Evolutionary conservation across 2,113 vertebrate species (phyloP).

Genomic region (Gambusia holbrooki): DNA sequence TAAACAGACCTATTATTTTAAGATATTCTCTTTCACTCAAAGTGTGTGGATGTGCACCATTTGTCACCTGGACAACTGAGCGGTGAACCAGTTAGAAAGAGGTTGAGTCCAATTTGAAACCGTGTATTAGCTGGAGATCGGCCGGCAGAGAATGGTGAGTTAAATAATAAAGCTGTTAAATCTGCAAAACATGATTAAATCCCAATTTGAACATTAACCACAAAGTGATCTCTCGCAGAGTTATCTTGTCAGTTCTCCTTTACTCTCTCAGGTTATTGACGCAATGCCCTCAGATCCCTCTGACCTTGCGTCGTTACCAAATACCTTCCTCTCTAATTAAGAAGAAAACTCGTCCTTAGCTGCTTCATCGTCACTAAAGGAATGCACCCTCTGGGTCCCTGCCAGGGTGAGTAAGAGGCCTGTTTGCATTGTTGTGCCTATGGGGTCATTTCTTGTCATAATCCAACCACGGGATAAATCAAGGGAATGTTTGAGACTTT

Average conservation of each 20-base stretch:
- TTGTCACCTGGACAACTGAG: neutral
- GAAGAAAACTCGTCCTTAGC: neutral
- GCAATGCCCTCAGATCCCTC: neutral
- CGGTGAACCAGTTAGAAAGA: neutral
- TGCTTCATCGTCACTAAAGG: neutral
- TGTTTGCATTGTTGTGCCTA: neutral
- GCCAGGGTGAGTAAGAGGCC: neutral
- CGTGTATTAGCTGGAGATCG: neutral
- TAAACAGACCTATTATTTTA: neutral
- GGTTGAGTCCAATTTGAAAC: neutral
- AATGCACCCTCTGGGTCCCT: neutral
- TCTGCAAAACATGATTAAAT: neutral
- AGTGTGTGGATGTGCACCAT: neutral
- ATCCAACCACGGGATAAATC: neutral
- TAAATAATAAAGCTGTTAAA: neutral
- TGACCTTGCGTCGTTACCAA: neutral
- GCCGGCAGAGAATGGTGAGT: neutral
- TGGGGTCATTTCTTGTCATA: too few relatives aligned
- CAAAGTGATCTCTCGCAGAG: neutral
- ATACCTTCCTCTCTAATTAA: neutral
- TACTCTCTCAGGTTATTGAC: neutral
- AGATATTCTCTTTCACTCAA: neutral
- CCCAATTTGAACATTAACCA: neutral
- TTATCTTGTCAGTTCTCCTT: neutral
- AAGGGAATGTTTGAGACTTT: neutral